These are phyloP conservation scores for Druon quercuslanigerum DNA, from an alignment of 1,140 invertebrate species.

Conservation along the genomic window DNA sequence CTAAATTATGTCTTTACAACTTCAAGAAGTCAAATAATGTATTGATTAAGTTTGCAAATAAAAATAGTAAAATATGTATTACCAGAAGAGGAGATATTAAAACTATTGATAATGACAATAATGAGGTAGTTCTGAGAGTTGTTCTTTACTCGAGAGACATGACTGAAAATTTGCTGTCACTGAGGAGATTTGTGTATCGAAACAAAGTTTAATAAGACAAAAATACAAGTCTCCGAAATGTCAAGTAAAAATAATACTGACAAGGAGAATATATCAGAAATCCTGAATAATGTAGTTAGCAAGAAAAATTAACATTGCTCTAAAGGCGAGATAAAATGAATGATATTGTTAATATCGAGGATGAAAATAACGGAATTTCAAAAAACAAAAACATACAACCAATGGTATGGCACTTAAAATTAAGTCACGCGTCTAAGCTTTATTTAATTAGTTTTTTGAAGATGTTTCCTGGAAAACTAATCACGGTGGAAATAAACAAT, in stretches of 20 bases:
- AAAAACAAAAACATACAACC: background rate
- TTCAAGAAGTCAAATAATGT: background rate
- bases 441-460: conserved; percentile 2
- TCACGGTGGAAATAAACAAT: background rate
- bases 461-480: background rate
- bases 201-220: background rate
- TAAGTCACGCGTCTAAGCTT: background rate
- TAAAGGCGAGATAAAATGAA: background rate
- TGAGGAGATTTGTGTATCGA: conserved; percentile 11
- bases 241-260: background rate
- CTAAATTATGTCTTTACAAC: background rate
- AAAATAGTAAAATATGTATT: background rate
- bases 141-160: background rate
- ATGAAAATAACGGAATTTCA: background rate
- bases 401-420: background rate
- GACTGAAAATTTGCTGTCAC: conserved; percentile 23
- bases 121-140: background rate
- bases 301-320: background rate
- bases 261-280: too few relatives aligned
- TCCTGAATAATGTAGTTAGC: too few relatives aligned
- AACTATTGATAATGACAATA: background rate
- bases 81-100: background rate
- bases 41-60: conserved; percentile 3
- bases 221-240: background rate
- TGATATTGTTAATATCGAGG: background rate